Evolutionary conservation across 2,888 invertebrate genomes (phyloP).

Genomic region (Melikaiella ostensackeni): DNA sequence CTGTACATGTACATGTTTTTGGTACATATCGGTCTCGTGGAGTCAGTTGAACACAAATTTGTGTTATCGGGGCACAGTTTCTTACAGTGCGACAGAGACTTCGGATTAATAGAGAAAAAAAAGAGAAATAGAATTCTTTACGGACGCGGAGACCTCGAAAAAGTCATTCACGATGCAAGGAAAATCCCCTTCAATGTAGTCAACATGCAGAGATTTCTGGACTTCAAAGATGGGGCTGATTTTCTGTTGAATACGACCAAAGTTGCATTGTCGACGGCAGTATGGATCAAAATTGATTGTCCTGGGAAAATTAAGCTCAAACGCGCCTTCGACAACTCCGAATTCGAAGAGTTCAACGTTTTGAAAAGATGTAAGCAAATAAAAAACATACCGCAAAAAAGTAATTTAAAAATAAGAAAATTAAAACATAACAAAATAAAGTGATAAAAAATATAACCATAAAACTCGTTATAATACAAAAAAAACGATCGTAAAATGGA

Average conservation of each 20-base stretch:
- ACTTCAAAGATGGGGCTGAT: conserved; percentile 13
- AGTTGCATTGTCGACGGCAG: not conserved
- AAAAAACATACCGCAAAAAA: too few species aligned
- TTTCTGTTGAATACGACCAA: not conserved
- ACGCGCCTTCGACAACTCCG: not conserved
- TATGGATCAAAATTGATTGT: not conserved
- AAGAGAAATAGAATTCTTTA: not conserved
- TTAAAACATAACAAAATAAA: too few species aligned
- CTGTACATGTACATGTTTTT: conserved; percentile 3
- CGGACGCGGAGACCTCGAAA: conserved; percentile 1
- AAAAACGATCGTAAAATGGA: too few species aligned
- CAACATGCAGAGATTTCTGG: not conserved
- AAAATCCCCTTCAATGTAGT: not conserved
- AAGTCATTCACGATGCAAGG: conserved; percentile 3
- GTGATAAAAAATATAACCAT: too few species aligned
- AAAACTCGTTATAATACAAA: too few species aligned
- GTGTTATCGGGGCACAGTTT: not conserved
- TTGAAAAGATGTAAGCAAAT: not conserved
- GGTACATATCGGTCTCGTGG: not conserved
- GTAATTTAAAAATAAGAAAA: too few species aligned
- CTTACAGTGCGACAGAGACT: not conserved
- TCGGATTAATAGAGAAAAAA: conserved; percentile 10
- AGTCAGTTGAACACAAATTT: conserved; percentile 15
- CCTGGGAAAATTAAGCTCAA: not conserved
- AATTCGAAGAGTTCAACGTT: conserved; percentile 27